Conservation (phyloP, 1,140 invertebrate genomes). For the Macrosteles quadrilineatus region DNA sequence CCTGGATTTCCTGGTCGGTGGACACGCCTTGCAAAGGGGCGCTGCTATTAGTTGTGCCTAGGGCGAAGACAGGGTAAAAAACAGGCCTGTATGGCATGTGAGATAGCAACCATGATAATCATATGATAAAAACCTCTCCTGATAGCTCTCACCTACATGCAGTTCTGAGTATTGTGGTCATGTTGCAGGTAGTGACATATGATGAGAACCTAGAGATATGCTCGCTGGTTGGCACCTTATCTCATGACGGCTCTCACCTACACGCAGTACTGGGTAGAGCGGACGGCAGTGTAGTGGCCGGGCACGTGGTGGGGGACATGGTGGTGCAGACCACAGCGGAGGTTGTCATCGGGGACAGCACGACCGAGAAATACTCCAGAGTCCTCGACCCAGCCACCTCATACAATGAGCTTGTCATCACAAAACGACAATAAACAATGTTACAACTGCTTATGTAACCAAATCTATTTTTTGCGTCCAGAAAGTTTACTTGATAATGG, state of each 20-base stretch:
- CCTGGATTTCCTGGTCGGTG: too few relatives aligned
- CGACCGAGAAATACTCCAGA: constrained; percentile 45
- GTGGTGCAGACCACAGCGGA: constrained; percentile 54
- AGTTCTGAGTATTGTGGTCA: too few relatives aligned
- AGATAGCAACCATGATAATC: too few relatives aligned
- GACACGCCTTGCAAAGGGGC: too few relatives aligned
- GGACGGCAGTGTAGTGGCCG: constrained; percentile 50
- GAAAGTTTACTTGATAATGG: neutral
- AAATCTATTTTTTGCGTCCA: too few relatives aligned
- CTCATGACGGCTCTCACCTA: constrained; percentile 49
- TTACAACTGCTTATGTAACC: too few relatives aligned
- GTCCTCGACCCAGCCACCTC: constrained; percentile 46
- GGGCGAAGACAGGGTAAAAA: too few relatives aligned
- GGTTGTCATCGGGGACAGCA: constrained; percentile 50
- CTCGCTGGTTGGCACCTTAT: constrained; percentile 52
- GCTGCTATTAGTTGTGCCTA: too few relatives aligned
- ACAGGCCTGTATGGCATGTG: too few relatives aligned
- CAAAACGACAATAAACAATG: constrained; percentile 26
- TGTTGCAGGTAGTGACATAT: neutral
- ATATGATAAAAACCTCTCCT: too few relatives aligned
- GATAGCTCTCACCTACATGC: too few relatives aligned
- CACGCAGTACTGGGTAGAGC: constrained; percentile 50
- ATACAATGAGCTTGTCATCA: constrained; percentile 49
- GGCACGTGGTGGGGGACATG: constrained; percentile 53
- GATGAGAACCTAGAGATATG: constrained; percentile 51